Evolutionary conservation across 2,113 vertebrate genomes (phyloP).

Genomic region (Athene noctua): DNA sequence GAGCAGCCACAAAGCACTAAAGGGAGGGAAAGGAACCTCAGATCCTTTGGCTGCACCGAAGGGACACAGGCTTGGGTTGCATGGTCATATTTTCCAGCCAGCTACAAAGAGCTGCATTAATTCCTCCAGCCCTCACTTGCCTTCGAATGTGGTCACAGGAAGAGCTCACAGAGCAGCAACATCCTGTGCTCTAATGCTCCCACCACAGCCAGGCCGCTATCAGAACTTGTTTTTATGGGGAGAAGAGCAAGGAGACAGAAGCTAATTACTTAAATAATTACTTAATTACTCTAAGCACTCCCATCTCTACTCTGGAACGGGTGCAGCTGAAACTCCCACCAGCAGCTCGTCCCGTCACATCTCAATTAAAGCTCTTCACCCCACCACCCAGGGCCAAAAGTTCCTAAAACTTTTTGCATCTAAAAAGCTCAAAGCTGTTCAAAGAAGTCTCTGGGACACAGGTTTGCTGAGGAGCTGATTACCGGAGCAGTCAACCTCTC

Average conservation of each 20-base stretch:
- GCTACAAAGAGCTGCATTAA: background rate
- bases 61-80: background rate
- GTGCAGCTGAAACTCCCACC: background rate
- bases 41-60: background rate
- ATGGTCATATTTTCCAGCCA: slow-evolving; percentile 47
- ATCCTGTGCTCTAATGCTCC: background rate
- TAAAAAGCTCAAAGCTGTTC: background rate
- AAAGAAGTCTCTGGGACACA: too few relatives aligned
- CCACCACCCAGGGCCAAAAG: background rate
- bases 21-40: background rate
- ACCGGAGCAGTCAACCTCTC: too few relatives aligned
- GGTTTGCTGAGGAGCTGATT: background rate
- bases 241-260: background rate
- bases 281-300: background rate
- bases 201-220: background rate
- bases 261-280: background rate
- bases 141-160: background rate
- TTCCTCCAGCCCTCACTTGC: background rate
- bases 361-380: background rate
- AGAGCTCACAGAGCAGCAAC: background rate
- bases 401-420: background rate
- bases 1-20: background rate
- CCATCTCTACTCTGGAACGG: background rate
- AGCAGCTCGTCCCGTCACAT: background rate
- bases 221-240: background rate